A percentile compares a stretch with the other conserved stretches of the same genome.
Conservation (phyloP, 92 coral and sea anemone species). For the Virgularia gustaviana region DNA sequence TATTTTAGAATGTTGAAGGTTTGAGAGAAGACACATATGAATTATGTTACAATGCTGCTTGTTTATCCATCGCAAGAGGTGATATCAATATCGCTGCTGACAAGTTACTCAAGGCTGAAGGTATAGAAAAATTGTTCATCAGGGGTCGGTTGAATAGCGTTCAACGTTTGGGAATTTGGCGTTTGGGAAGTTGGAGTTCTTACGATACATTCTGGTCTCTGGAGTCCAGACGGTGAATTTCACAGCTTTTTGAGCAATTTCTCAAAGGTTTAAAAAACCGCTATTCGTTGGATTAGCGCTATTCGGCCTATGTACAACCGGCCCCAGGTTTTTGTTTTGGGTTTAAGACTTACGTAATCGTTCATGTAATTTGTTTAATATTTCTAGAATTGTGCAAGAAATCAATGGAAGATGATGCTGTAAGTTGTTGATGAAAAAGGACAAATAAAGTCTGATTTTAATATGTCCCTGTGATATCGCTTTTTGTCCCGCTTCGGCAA, state of each 20-base stretch:
- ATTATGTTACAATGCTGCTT: slow-evolving; percentile 92
- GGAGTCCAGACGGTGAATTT: too few species aligned
- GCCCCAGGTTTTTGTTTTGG: too few species aligned
- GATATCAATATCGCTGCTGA: slow-evolving; percentile 64
- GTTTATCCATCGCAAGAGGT: slow-evolving; percentile 75
- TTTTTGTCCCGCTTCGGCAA: too few species aligned
- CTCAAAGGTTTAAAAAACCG: too few species aligned
- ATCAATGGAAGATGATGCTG: slow-evolving; percentile 89
- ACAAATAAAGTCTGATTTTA: too few species aligned
- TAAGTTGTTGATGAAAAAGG: too few species aligned
- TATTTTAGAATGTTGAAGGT: slow-evolving; percentile 62
- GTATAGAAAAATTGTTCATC: slow-evolving; percentile 27
- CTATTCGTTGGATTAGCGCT: too few species aligned
- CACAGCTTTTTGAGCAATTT: too few species aligned
- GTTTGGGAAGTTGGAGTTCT: too few species aligned
- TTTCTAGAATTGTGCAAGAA: slow-evolving; percentile 74
- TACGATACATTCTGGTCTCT: not conserved
- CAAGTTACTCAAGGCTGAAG: slow-evolving; percentile 82
- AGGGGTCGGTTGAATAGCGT: not conserved
- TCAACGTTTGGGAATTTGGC: not conserved
- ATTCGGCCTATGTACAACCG: too few species aligned
- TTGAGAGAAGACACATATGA: slow-evolving; percentile 95
- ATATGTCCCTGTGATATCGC: too few species aligned
- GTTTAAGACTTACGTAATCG: too few species aligned
- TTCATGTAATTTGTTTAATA: not conserved